Evolutionary conservation across 2,797 vertebrate species (phyloP).

Genomic region (Buphagus erythrorhynchus): DNA sequence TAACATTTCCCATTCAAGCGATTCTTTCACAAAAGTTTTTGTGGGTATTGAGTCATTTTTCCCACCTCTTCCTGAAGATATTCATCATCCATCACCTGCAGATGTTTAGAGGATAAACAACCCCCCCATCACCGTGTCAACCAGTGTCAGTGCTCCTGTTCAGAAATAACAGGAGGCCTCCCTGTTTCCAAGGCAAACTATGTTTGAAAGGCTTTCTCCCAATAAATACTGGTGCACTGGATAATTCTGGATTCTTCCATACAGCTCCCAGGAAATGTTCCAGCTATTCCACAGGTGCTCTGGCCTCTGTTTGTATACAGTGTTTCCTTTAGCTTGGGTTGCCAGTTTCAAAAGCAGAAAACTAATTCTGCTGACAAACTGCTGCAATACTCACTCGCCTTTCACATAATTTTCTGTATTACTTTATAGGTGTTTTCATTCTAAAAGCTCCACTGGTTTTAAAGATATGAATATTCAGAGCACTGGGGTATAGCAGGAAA

Average conservation of each 20-base stretch:
- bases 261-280: background rate
- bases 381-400: background rate
- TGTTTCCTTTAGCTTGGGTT: background rate
- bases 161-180: background rate
- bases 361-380: background rate
- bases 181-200: conserved; percentile 12
- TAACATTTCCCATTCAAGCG: conserved; percentile 4
- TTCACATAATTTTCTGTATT: background rate
- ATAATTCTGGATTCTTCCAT: background rate
- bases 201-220: conserved; percentile 1
- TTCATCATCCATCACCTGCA: conserved; percentile 39
- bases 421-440: background rate
- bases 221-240: background rate
- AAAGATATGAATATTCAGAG: background rate
- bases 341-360: background rate
- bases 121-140: background rate
- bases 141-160: background rate
- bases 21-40: background rate
- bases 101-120: conserved; percentile 55
- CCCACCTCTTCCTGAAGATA: conserved; percentile 3
- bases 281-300: background rate
- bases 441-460: background rate
- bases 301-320: background rate
- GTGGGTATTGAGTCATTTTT: background rate
- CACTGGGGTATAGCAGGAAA: background rate